A percentile compares a stretch with the other conserved stretches of the same genome.
These are phyloP conservation scores for Myotis daubentonii DNA, from an alignment of 2,797 vertebrate genomes.

Conservation along the genomic window DNA sequence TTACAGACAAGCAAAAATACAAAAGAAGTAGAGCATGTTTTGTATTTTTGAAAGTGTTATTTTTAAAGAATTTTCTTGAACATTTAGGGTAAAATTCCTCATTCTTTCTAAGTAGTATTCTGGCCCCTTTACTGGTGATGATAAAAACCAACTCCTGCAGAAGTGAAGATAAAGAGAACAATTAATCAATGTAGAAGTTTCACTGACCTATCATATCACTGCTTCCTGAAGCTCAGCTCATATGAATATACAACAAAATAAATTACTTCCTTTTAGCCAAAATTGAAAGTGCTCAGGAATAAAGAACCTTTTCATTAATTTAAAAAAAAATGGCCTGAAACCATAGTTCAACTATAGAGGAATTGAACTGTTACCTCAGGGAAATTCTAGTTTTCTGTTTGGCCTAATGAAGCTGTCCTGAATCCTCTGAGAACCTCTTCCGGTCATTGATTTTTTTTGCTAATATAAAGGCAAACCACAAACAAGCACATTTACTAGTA, in stretches of 20 bases:
- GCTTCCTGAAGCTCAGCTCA: neutral
- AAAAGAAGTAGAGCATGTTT: neutral
- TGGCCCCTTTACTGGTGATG: neutral
- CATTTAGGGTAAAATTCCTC: neutral
- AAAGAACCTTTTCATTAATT: neutral
- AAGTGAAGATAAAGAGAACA: neutral
- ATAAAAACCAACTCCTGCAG: neutral
- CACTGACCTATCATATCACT: neutral
- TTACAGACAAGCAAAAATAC: neutral
- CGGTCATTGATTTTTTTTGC: neutral
- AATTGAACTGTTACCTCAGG: conserved; percentile 19
- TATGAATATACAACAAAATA: neutral
- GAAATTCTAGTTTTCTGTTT: neutral
- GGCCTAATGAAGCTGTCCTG: neutral
- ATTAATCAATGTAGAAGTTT: neutral
- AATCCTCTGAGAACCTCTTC: neutral
- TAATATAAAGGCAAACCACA: neutral
- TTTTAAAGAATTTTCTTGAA: neutral
- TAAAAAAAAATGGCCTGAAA: neutral
- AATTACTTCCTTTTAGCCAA: neutral
- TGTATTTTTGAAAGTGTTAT: neutral
- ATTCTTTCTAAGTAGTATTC: neutral
- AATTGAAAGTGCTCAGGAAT: neutral
- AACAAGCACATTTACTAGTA: neutral
- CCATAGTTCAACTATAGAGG: neutral